Base-by-base conservation (phyloP, 2,113 vertebrate species). In the Mus pahari region DNA sequence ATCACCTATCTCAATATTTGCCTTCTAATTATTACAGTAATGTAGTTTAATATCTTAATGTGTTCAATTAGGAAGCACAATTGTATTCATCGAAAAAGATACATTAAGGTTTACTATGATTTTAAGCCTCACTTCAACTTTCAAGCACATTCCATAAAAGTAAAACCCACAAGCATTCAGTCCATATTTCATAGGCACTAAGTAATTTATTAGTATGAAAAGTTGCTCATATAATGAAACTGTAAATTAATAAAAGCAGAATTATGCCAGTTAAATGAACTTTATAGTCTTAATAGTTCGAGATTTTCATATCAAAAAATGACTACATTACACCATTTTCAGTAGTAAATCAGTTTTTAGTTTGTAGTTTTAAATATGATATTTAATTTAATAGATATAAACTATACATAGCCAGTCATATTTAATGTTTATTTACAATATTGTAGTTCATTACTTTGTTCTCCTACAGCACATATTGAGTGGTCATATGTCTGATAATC, bases 61-160 rank as follows among this genome's bases (percentile, higher is more conserved):
- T 48, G 33, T 93, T 92, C 96, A 97, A 89, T 96, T 97, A 96
- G 88, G 79, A 93, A 96, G 93, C 73, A 58, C n/a, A 96, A 58
- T 70, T 97, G 91, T 42, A 78, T 96, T 88, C 86, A 96, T 95
- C 93, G 87, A 97, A n/a, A 97, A 94, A 97, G 89, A 90, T 75
- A 97, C 75, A 96, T 97, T 97, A 97, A 97, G 33, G 94, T 97
- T 97, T 95, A 92, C 86, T 92, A 45, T 95, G 91, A 95, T 94
- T 91, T 92, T 81, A 88, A 92, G 58, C 11, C 24, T 70, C 62
- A 90, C 50, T 95, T 96, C 71, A 91, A 96, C 53, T 95, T 93
- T n/a, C 48, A 92, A 84, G 75, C n/a, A 94, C 71, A 96, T 96
- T 94, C 62, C 58, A 88, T 92, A 86, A 94, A 96, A 93, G 28